phyloP scores from a whole-genome alignment of 2,888 invertebrate species.

The Chaetoderma sp. region DNA sequence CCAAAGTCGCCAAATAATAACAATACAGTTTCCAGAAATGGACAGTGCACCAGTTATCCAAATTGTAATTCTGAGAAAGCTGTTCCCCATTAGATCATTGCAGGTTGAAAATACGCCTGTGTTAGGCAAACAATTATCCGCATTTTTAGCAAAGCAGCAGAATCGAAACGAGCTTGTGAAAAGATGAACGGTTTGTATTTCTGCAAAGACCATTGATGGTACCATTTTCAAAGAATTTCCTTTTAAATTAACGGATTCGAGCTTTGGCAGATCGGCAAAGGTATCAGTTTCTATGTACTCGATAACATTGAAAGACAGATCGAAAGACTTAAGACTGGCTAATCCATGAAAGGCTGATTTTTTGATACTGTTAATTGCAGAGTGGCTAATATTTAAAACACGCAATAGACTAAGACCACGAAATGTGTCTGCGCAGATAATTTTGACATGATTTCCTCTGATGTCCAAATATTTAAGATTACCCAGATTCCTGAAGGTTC shows the following conservation, averaged over 20 bases:
- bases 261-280: conserved; percentile 8
- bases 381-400: background rate
- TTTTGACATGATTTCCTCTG: background rate
- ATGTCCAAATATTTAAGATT: background rate
- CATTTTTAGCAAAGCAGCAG: conserved; percentile 17
- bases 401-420: background rate
- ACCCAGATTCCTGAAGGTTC: background rate
- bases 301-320: conserved; percentile 31
- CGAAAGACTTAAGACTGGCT: conserved; percentile 10
- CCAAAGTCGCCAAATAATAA: conserved; percentile 22
- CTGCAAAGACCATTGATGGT: background rate
- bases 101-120: conserved; percentile 46
- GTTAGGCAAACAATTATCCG: conserved; percentile 35
- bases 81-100: conserved; percentile 41
- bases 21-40: conserved; percentile 74
- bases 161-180: background rate
- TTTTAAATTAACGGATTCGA: conserved; percentile 5
- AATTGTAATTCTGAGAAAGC: conserved; percentile 70
- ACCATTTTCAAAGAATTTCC: background rate
- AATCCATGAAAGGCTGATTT: background rate
- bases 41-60: conserved; percentile 76
- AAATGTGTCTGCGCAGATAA: background rate
- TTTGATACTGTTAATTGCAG: background rate
- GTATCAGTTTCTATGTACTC: conserved; percentile 17
- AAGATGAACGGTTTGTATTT: background rate